Conservation (phyloP, 2,113 vertebrate genomes). For the Eira barbara region DNA sequence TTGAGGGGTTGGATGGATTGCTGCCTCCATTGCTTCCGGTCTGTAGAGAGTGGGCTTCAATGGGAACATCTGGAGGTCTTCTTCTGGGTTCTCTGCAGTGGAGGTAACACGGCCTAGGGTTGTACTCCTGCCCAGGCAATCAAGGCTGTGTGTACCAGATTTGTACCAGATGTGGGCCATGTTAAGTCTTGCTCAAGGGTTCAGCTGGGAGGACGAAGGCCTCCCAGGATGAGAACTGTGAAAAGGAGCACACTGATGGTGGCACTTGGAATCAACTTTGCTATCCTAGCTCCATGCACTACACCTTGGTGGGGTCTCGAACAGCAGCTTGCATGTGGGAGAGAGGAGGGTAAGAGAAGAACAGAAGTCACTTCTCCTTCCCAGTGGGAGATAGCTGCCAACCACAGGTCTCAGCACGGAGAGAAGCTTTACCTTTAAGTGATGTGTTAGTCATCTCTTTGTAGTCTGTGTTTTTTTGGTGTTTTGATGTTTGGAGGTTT, state of each 20-base stretch:
- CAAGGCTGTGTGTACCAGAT: not conserved
- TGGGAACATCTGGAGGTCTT: not conserved
- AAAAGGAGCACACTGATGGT: not conserved
- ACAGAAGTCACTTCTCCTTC: not conserved
- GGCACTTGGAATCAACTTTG: not conserved
- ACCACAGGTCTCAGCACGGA: too few species aligned
- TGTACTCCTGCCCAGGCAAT: not conserved
- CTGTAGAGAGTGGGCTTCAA: too few species aligned
- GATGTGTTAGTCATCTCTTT: not conserved
- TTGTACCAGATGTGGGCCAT: not conserved
- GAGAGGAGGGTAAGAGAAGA: rapidly evolving
- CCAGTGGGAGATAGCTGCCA: not conserved
- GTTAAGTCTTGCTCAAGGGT: not conserved
- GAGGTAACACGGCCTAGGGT: not conserved
- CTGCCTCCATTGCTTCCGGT: not conserved
- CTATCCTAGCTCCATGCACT: not conserved
- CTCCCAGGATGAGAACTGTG: too few species aligned
- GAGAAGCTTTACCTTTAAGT: not conserved
- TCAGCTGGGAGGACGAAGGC: not conserved
- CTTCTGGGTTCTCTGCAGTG: not conserved
- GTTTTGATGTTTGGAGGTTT: not conserved
- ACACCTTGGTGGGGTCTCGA: not conserved
- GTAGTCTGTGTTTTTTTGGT: not conserved
- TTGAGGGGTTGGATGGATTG: not conserved
- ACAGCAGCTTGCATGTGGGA: not conserved